These are phyloP conservation scores for Rhea americana DNA, from an alignment of 2,113 vertebrate species.

Conservation along the genomic window DNA sequence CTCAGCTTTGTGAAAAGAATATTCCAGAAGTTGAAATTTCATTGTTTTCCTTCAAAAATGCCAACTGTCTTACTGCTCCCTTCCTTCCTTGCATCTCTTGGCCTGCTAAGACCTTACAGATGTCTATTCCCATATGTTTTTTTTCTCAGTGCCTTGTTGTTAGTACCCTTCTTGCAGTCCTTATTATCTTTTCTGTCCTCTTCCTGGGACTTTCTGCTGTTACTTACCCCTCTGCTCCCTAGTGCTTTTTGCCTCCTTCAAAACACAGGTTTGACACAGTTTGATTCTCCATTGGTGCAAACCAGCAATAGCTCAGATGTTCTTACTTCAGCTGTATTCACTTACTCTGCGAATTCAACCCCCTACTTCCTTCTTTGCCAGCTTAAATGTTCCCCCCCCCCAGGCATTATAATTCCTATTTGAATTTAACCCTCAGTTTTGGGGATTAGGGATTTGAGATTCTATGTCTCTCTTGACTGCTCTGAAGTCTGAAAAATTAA, in stretches of 20 bases:
- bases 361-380: too few relatives aligned
- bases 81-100: background rate
- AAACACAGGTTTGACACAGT: background rate
- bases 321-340: constrained; percentile 4
- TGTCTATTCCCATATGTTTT: background rate
- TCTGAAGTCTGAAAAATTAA: background rate
- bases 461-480: too few relatives aligned
- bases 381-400: too few relatives aligned
- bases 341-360: background rate
- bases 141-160: background rate
- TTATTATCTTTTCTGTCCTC: background rate
- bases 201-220: background rate
- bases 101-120: background rate
- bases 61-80: background rate
- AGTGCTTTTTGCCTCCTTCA: background rate
- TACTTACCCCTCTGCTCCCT: background rate
- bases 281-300: background rate
- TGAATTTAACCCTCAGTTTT: too few relatives aligned
- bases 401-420: too few relatives aligned
- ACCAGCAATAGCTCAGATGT: background rate
- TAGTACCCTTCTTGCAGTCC: background rate
- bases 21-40: background rate
- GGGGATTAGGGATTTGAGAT: too few relatives aligned
- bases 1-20: background rate
- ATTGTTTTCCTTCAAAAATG: background rate